Base-by-base conservation (phyloP, 2,888 invertebrate species). In the Stenchaetothrips biformis region DNA sequence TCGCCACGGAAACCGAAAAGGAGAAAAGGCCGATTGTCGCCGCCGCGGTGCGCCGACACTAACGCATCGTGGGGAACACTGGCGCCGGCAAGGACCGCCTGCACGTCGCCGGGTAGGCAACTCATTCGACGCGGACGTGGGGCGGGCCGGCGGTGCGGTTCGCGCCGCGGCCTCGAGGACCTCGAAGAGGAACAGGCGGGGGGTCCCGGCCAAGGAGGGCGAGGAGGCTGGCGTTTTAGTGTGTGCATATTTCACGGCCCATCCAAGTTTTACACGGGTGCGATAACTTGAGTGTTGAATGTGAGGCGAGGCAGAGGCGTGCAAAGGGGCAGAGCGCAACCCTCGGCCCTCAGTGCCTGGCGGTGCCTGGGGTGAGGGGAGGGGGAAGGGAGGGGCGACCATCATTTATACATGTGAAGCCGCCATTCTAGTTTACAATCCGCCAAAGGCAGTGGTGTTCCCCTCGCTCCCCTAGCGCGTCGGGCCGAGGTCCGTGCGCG, bases 341-440 rank as follows among this genome's bases (percentile, higher is more conserved):
- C 18, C 67, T 74, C 25, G 7, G 67, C n/a, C 21, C 21, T 9
- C 7, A n/a, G 62, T n/a, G n/a, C 18, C 13, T 53, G 53, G 53
- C 53, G n/a, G 67, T 9, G 67, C 67, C 67, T n/a, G 21, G 53
- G 53, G 0, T 13, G 53, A 53, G 67, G 25, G 7, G 67, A 6
- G 25, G 6, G 67, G 67, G n/a, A n/a, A 21, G n/a, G 21, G 67
- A 21, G 25, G 67, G 67, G 67, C 18, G 7, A 25, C 67, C 25
- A 74, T 74, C 67, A 74, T 21, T 74, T 74, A 74, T 74, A 74
- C 67, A 74, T 74, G 67, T 74, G 67, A 74, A 74, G 67, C 67
- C 67, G 67, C 67, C 67, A 74, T 74, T 74, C 67, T 74, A 74
- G 67, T 74, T 74, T 74, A 74, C 67, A 74, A 25, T 74, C 67